Conservation (phyloP, 2,797 vertebrate species). For the Thalassophryne amazonica region DNA sequence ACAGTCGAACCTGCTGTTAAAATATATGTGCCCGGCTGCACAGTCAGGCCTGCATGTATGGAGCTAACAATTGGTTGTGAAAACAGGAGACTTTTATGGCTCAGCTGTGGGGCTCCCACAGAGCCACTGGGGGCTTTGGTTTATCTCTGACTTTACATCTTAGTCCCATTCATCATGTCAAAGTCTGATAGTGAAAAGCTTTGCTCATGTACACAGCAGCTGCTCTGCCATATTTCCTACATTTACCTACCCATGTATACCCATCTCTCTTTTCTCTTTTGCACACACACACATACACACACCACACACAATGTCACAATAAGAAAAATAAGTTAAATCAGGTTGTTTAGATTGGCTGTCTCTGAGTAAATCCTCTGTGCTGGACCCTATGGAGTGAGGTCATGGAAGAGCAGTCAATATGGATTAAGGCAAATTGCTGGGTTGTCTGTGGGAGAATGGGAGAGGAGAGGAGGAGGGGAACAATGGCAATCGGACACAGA, state of each 20-base stretch:
- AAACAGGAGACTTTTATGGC: conserved; percentile 51
- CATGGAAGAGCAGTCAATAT: conserved; percentile 78
- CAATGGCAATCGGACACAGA: too few species aligned
- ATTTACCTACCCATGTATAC: conserved; percentile 24
- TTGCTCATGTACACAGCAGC: conserved; percentile 36
- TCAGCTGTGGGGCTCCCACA: conserved; percentile 28
- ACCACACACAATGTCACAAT: conserved; percentile 25
- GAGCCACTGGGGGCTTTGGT: conserved; percentile 50
- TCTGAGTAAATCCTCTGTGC: conserved; percentile 71
- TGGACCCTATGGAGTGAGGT: conserved; percentile 73
- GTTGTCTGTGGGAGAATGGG: conserved; percentile 60
- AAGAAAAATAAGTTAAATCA: conserved; percentile 68
- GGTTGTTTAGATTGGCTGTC: conserved; percentile 80
- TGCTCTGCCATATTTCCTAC: conserved; percentile 19
- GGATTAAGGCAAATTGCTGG: conserved; percentile 78
- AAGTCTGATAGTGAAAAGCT: conserved; percentile 57
- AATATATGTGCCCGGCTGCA: conserved; percentile 35
- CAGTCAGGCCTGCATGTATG: conserved; percentile 19
- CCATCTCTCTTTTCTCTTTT: conserved; percentile 1
- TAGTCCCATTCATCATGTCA: conserved; percentile 67
- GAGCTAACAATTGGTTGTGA: conserved; percentile 39
- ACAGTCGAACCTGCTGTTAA: conserved; percentile 39
- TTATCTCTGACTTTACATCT: conserved; percentile 70
- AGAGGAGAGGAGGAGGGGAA: conserved; percentile 8
- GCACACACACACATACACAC: conserved; percentile 1